Conservation (phyloP, 1,140 invertebrate genomes). For the Condylostylus longicornis region DNA sequence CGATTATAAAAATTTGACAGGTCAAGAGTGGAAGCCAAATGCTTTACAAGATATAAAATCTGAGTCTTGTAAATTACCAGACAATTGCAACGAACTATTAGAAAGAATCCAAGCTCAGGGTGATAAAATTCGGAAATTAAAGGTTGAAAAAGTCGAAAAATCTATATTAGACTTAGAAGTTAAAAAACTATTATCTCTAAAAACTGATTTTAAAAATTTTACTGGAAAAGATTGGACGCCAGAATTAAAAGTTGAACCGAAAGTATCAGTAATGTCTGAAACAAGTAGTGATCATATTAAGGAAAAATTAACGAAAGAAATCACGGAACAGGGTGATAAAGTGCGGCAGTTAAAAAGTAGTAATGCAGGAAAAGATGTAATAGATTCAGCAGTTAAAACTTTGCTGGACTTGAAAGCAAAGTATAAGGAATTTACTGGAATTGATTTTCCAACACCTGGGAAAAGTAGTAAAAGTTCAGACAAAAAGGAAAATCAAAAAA, state of each 20-base stretch:
- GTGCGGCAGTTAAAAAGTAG: conserved; percentile 41
- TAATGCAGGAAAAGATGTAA: conserved; percentile 37
- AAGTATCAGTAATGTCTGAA: conserved; percentile 5
- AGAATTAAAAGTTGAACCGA: conserved; percentile 18
- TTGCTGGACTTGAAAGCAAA: conserved; percentile 61
- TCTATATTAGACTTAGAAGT: conserved; percentile 43
- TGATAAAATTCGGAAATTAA: conserved; percentile 53
- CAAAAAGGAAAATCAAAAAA: conserved; percentile 19
- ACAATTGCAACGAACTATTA: conserved; percentile 7
- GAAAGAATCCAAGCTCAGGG: conserved; percentile 44
- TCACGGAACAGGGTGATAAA: conserved; percentile 41
- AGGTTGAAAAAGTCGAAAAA: conserved; percentile 45
- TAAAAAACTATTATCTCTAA: conserved; percentile 43
- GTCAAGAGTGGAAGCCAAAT: conserved; percentile 46
- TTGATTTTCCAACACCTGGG: conserved; percentile 41
- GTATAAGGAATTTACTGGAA: conserved; percentile 60
- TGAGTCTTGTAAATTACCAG: neutral
- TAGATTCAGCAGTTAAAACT: conserved; percentile 57
- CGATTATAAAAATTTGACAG: conserved; percentile 46
- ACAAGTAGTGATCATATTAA: conserved; percentile 9
- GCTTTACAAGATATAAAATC: conserved; percentile 12
- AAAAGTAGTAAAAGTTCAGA: conserved; percentile 20
- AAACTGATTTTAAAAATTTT: conserved; percentile 46
- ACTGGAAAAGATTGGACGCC: conserved; percentile 46
- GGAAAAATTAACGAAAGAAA: conserved; percentile 27